These are phyloP conservation scores for Caenorhabditis elegans DNA, from an alignment of 1,140 invertebrate species.

Conservation along the genomic window DNA sequence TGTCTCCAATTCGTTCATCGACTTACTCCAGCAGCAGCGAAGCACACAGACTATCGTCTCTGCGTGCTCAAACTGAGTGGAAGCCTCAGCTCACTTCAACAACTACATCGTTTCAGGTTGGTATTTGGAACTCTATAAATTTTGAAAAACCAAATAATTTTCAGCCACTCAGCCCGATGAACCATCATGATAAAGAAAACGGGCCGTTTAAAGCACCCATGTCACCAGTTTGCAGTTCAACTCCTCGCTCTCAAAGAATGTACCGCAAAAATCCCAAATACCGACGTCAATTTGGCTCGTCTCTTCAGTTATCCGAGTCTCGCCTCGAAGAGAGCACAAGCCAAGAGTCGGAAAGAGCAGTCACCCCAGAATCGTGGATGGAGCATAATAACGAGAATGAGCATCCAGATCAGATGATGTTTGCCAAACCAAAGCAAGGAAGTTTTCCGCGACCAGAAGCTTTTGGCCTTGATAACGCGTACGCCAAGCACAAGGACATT, in stretches of 20 bases:
- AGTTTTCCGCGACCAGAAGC: not conserved
- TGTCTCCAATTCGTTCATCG: constrained; percentile 8
- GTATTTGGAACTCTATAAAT: not conserved
- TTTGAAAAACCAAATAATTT: not conserved
- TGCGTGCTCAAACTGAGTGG: not conserved
- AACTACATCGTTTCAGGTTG: not conserved
- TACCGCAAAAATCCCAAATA: not conserved
- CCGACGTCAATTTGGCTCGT: not conserved
- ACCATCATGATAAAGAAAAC: not conserved
- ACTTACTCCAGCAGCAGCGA: constrained; percentile 17
- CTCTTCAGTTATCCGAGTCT: not conserved
- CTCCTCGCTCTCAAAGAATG: not conserved
- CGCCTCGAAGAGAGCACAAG: not conserved
- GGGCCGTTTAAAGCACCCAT: not conserved
- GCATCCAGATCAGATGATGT: not conserved
- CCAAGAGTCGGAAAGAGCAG: not conserved
- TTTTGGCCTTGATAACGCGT: not conserved
- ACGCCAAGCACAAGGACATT: constrained; percentile 6
- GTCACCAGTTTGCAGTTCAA: not conserved
- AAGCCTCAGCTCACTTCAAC: constrained; percentile 1
- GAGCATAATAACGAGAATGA: not conserved
- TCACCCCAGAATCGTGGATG: not conserved
- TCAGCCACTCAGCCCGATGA: not conserved
- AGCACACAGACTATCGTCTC: not conserved
- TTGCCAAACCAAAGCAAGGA: not conserved